These are phyloP conservation scores for Cephus sareptanus DNA, from an alignment of 2,888 invertebrate genomes.

Conservation along the genomic window DNA sequence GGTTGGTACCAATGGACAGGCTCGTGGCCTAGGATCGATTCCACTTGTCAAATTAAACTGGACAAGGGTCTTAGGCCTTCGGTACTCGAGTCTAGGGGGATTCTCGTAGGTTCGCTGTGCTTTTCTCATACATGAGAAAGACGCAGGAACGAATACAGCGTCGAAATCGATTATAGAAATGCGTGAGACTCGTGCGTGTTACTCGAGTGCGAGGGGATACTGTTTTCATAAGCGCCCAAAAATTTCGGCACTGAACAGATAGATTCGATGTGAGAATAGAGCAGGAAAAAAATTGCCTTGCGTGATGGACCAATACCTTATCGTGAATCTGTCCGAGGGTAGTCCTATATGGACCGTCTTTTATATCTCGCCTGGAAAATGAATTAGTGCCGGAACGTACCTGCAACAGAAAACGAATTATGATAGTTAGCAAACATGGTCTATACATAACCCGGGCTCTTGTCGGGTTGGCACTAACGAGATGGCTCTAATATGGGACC, in stretches of 20 bases:
- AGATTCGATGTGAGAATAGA: not conserved
- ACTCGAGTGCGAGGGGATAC: not conserved
- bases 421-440: not conserved
- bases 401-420: constrained; percentile 14
- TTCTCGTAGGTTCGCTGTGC: not conserved
- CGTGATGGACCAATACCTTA: not conserved
- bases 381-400: constrained; percentile 7
- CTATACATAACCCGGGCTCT: not conserved
- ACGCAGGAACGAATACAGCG: not conserved
- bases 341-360: not conserved
- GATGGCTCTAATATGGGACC: not conserved
- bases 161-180: not conserved
- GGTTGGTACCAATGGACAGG: not conserved
- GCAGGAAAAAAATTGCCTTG: not conserved
- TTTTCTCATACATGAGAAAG: not conserved
- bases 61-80: not conserved
- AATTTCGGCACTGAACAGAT: not conserved
- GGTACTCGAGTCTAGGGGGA: not conserved
- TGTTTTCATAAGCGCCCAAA: not conserved
- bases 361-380: not conserved
- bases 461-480: not conserved
- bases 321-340: not conserved
- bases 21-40: not conserved
- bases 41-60: not conserved
- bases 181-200: not conserved